phyloP scores from a whole-genome alignment of 2,113 vertebrate species.

The Centrocercus urophasianus region DNA sequence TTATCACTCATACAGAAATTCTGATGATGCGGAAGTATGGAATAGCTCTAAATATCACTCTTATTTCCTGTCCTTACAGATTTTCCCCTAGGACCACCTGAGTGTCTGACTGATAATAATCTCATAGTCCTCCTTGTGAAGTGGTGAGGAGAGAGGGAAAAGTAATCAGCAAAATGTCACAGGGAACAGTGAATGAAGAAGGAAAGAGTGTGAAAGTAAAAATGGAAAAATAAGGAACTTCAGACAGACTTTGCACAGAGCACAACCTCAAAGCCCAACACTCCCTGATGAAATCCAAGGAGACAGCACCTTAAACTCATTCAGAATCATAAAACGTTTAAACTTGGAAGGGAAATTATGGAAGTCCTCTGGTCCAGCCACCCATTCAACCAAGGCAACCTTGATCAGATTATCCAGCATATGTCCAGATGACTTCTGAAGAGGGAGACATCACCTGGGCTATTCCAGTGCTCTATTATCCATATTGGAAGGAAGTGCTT shows the following conservation, averaged over 20 bases:
- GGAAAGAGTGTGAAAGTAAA: background rate
- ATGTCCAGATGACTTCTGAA: background rate
- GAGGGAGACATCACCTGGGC: background rate
- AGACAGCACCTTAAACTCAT: background rate
- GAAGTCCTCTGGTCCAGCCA: background rate
- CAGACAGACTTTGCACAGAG: background rate
- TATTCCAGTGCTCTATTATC: background rate
- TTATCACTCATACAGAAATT: background rate
- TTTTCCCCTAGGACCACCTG: background rate
- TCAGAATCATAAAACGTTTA: background rate
- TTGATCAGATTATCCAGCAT: background rate
- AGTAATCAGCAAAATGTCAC: background rate
- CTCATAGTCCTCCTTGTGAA: background rate
- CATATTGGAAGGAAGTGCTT: background rate
- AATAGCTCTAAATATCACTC: background rate
- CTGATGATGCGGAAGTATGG: background rate
- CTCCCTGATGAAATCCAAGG: background rate
- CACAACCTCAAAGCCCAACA: background rate
- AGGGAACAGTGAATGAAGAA: background rate
- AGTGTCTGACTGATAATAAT: background rate
- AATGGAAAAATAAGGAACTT: background rate
- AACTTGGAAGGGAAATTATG: background rate
- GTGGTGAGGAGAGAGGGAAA: background rate
- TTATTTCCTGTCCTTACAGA: background rate
- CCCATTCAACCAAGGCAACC: background rate